Conservation (phyloP, 2,888 invertebrate genomes). For the Caenorhabditis zanzibari region DNA sequence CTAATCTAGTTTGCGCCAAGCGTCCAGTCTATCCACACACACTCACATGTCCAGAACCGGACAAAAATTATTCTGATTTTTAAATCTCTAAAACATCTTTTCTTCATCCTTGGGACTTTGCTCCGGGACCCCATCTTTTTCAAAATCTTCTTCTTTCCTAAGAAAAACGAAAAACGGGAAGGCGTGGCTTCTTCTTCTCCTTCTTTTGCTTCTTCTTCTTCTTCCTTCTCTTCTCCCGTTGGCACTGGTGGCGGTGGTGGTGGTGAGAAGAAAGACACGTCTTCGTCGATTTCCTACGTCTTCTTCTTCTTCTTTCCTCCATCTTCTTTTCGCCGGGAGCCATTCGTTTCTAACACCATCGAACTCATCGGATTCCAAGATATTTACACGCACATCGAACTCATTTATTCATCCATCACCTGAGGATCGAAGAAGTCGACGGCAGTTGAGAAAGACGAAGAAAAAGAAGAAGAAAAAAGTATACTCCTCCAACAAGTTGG, state of each 20-base stretch:
- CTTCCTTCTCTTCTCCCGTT: constrained; percentile 20
- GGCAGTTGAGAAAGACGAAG: constrained; percentile 13
- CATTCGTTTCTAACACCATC: constrained; percentile 47
- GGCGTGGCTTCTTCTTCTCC: constrained; percentile 39
- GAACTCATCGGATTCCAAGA: constrained; percentile 33
- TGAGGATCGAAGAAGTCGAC: constrained; percentile 34
- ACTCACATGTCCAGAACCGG: constrained; percentile 32
- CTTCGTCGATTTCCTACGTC: constrained; percentile 51
- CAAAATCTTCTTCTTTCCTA: constrained; percentile 41
- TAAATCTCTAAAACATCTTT: constrained; percentile 58
- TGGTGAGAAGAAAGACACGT: constrained; percentile 61
- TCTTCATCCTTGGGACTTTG: constrained; percentile 33
- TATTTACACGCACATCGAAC: constrained; percentile 55
- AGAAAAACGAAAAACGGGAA: constrained; percentile 37
- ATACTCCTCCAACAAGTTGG: constrained; percentile 31
- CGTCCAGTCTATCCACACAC: constrained; percentile 9
- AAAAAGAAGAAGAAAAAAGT: constrained; percentile 31
- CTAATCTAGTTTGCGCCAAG: constrained; percentile 37
- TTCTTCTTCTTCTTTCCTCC: constrained; percentile 20
- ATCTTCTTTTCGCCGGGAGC: constrained; percentile 18
- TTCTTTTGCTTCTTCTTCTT: constrained; percentile 26
- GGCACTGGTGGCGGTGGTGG: constrained; percentile 42
- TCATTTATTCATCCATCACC: constrained; percentile 66
- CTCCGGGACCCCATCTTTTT: constrained; percentile 47
- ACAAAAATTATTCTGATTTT: constrained; percentile 55